Evolutionary conservation across 2,888 invertebrate species (phyloP).

Genomic region (Drosophila paramelanica): DNA sequence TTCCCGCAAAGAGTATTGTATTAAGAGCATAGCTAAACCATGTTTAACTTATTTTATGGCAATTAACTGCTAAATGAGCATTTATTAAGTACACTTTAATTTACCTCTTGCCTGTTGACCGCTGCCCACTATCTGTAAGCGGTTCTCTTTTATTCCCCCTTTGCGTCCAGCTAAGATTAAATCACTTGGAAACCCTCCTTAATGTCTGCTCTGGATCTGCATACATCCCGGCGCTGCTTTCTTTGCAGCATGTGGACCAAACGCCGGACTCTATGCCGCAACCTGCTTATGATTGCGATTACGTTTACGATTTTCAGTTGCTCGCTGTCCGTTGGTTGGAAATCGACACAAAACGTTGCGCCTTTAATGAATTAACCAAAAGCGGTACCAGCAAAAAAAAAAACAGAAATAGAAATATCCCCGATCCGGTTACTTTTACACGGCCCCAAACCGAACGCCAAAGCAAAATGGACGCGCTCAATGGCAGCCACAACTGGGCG

Average conservation of each 20-base stretch:
- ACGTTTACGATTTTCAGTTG: constrained; percentile 15
- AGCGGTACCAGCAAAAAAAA: constrained; percentile 11
- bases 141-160: background rate
- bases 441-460: constrained; percentile 1
- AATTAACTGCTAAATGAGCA: background rate
- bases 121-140: background rate
- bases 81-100: background rate
- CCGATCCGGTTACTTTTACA: constrained; percentile 19
- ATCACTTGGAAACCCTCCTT: constrained; percentile 45
- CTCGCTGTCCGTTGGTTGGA: constrained; percentile 11
- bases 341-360: constrained; percentile 66
- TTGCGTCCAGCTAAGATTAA: constrained; percentile 18
- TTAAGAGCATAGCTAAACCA: background rate
- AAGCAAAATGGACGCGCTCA: constrained; percentile 7
- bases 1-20: background rate
- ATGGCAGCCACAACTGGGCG: constrained; percentile 1
- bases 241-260: constrained; percentile 8
- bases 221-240: constrained; percentile 21
- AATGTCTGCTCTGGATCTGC: constrained; percentile 52
- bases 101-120: constrained; percentile 5
- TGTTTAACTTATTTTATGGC: background rate
- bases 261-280: constrained; percentile 10
- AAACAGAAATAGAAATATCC: background rate
- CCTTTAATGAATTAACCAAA: constrained; percentile 64
- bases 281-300: constrained; percentile 43